A percentile compares a stretch with the other conserved stretches of the same genome.
Evolutionary conservation across 2,113 vertebrate genomes (phyloP).

Genomic region (Hipposideros armiger): DNA sequence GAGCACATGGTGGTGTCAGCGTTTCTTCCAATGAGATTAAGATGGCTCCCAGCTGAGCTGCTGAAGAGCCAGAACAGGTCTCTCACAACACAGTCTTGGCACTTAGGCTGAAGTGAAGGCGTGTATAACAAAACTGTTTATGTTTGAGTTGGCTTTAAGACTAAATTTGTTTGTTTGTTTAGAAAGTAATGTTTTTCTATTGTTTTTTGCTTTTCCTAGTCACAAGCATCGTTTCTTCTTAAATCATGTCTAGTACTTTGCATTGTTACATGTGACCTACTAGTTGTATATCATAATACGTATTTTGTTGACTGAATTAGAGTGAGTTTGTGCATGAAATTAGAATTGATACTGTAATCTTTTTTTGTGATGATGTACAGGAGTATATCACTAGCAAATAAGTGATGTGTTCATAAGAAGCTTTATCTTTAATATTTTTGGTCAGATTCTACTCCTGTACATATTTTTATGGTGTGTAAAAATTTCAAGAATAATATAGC

Average conservation of each 20-base stretch:
- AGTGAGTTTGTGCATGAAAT: not conserved
- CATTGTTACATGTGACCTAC: not conserved
- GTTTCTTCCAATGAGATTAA: not conserved
- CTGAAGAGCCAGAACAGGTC: not conserved
- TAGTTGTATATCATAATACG: not conserved
- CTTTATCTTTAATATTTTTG: constrained; percentile 11
- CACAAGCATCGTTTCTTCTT: not conserved
- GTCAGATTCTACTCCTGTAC: not conserved
- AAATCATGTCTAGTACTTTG: constrained; percentile 2
- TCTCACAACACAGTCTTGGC: not conserved
- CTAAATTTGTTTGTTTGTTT: not conserved
- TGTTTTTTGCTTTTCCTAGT: constrained; percentile 44
- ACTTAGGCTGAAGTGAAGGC: not conserved
- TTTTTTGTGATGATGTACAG: not conserved
- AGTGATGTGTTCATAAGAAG: not conserved
- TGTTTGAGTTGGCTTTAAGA: not conserved
- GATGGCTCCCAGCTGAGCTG: not conserved
- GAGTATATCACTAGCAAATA: not conserved
- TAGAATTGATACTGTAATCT: not conserved
- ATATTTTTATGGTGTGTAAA: not conserved
- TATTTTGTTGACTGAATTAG: constrained; percentile 19
- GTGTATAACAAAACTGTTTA: not conserved
- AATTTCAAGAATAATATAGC: not conserved
- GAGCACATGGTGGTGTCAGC: not conserved
- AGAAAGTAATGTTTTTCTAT: constrained; percentile 10